Conservation (phyloP, 2,888 invertebrate species). For the Microctonus aethiopoides region DNA sequence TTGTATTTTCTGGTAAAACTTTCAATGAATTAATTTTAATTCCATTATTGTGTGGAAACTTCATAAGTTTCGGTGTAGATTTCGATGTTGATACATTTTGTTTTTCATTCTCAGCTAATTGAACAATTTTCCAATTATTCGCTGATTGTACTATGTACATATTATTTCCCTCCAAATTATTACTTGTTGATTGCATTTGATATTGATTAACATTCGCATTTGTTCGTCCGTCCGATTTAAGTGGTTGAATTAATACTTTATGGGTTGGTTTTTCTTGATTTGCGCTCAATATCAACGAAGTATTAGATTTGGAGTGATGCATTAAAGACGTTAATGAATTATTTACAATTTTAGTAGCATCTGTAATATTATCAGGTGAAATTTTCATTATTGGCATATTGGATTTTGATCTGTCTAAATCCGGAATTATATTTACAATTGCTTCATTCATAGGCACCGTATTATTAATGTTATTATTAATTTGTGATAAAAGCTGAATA, state of each 20-base stretch:
- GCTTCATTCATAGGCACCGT: neutral
- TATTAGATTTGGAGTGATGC: neutral
- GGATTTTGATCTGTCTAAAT: neutral
- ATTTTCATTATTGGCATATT: neutral
- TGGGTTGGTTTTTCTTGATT: too few species aligned
- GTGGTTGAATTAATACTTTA: neutral
- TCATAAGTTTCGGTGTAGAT: neutral
- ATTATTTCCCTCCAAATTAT: neutral
- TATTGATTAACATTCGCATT: neutral
- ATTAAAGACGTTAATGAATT: neutral
- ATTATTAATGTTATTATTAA: neutral
- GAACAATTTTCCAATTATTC: conserved; percentile 30
- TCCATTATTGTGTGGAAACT: too few species aligned
- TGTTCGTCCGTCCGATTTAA: neutral
- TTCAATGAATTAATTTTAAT: too few species aligned
- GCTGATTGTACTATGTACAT: conserved; percentile 24
- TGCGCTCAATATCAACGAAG: neutral
- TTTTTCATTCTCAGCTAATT: conserved; percentile 4
- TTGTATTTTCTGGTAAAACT: neutral
- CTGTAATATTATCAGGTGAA: too few species aligned
- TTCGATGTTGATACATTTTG: neutral
- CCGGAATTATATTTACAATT: neutral
- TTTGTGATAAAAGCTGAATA: conserved; percentile 44
- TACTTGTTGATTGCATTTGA: neutral
- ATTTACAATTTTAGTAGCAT: neutral